These are phyloP conservation scores for Acleris literana DNA, from an alignment of 2,888 invertebrate genomes.

Conservation along the genomic window DNA sequence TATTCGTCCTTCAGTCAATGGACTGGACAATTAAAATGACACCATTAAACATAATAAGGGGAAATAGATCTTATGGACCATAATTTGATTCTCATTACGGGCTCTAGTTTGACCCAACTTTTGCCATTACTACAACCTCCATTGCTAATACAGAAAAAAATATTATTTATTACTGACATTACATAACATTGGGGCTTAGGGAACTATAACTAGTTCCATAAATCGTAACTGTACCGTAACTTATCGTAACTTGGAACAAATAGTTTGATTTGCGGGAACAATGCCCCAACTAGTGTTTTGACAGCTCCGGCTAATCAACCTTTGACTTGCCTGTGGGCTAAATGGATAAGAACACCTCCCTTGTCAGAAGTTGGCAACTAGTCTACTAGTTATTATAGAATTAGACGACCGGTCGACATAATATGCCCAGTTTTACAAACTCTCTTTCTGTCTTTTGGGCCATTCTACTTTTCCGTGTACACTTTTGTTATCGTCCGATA, in stretches of 20 bases:
- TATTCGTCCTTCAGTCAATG: no score
- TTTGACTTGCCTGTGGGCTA: no score
- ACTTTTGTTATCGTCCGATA: no score
- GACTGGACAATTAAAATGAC: not conserved
- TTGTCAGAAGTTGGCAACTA: no score
- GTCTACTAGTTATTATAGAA: no score
- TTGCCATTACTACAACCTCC: not conserved
- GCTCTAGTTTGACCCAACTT: conserved; percentile 2
- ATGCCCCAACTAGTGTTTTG: conserved; percentile 14
- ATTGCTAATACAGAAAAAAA: conserved; percentile 1
- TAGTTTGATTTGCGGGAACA: conserved; percentile 9
- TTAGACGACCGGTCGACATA: no score
- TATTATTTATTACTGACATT: conserved; percentile 3
- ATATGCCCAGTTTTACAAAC: no score
- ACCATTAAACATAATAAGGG: not conserved
- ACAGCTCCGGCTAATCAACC: conserved; percentile 5
- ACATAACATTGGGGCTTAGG: not conserved
- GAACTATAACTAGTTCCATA: conserved; percentile 13
- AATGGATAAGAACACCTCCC: no score
- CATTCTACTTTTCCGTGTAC: no score
- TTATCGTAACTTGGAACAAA: conserved; percentile 6
- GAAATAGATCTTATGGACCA: not conserved
- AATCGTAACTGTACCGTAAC: conserved; percentile 10
- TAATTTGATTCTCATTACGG: not conserved
- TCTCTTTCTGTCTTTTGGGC: no score